phyloP scores from a whole-genome alignment of 1,140 invertebrate genomes.

The Sarcophaga peregrina region DNA sequence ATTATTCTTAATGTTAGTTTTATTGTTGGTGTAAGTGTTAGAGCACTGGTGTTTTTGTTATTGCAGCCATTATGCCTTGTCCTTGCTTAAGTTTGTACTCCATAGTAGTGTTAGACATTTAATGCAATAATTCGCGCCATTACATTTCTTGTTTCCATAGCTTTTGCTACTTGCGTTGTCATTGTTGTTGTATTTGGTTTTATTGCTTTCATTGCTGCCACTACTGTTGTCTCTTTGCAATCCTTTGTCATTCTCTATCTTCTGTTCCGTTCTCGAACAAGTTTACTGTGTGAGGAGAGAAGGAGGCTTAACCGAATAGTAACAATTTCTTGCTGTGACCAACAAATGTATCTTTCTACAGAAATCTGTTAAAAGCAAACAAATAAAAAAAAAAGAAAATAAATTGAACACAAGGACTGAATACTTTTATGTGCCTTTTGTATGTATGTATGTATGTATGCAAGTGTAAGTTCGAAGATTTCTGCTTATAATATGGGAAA shows the following conservation, averaged over 20 bases:
- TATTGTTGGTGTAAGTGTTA: background rate
- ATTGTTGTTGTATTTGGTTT: background rate
- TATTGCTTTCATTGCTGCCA: background rate
- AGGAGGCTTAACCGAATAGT: background rate
- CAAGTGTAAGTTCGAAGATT: background rate
- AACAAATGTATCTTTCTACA: background rate
- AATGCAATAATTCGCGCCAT: slow-evolving; percentile 40
- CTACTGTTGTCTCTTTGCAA: background rate
- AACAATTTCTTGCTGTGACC: background rate
- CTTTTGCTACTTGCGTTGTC: background rate
- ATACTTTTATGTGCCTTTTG: background rate
- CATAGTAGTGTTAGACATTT: slow-evolving; percentile 33
- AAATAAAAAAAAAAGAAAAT: background rate
- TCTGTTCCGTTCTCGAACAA: background rate
- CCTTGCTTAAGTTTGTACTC: slow-evolving; percentile 22
- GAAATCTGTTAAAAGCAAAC: background rate
- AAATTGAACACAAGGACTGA: background rate
- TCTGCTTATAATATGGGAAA: background rate
- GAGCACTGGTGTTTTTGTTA: background rate
- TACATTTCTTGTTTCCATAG: slow-evolving; percentile 5
- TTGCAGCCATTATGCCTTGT: slow-evolving; percentile 26
- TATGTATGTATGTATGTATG: background rate
- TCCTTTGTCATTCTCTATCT: slow-evolving; percentile 6
- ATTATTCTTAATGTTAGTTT: background rate
- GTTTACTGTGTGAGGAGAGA: background rate